Evolutionary conservation across 1,140 invertebrate species (phyloP), one percentile per base, ranked within the genome.

Genomic region (Drosophila pallidifrons): DNA sequence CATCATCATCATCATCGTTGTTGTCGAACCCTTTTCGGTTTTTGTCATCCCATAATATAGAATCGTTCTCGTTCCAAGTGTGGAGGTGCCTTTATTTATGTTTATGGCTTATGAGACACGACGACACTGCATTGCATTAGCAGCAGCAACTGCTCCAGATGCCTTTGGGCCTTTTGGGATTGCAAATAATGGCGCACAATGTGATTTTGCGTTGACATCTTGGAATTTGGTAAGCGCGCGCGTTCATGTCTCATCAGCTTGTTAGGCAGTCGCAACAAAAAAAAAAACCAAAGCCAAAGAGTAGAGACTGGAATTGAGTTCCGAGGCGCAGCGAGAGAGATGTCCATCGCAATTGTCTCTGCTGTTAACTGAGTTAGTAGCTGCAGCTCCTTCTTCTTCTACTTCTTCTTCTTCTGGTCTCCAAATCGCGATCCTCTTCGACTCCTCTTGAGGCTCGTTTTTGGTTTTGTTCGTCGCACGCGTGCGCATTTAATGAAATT

Each of bases 401-500:
- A n/a, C 52, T 65, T 49, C 10, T 58, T 46, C 52, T 68, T 16
- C 47, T 49, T 13, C 20, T 43, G 13, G 13, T 16, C 46, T n/a
- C 52, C 7, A 10, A 38, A 10, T 10, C 10, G 35, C 32, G 32
- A 32, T 46, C 15, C 45, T 57, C 46, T 16, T 38, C 35, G 35
- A 38, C 38, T 55, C 25, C 25, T 13, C 7, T 30, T 66, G 16
- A 15, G n/a, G 11, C 28, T 30, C 46, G 66, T 60, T 47, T 41
- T 64, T 15, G 66, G 43, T 51, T 25, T 64, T 80, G 86, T 77
- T 79, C 58, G 66, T 86, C 82, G 87, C 88, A 91, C 88, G 88
- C 88, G 88, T 91, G 82, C 88, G 88, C 88, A 91, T 91, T 91
- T 87, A 87, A 91, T 81, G 60, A 91, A 91, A 91, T 91, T 91